phyloP scores from a whole-genome alignment of 1,140 invertebrate species.

The Cyrtorhinus lividipennis region DNA sequence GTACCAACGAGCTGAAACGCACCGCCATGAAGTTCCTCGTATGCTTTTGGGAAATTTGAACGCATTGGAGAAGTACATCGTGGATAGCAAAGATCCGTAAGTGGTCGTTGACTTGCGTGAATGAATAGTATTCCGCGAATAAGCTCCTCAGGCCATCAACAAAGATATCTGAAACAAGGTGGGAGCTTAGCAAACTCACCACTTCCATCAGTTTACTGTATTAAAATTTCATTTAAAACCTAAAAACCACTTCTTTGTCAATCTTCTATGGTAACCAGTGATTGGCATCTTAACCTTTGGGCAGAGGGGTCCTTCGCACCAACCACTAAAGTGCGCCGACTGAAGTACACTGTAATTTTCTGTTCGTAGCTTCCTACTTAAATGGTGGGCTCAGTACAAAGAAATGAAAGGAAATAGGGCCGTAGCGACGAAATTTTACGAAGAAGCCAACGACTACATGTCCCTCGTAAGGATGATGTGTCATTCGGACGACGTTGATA shows the following conservation, averaged over 20 bases:
- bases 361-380: conserved; percentile 45
- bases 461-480: conserved; percentile 68
- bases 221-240: no score
- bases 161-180: no score
- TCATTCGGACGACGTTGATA: conserved; percentile 68
- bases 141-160: no score
- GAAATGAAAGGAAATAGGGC: conserved; percentile 90
- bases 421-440: conserved; percentile 75
- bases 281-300: no score
- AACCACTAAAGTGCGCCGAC: no score
- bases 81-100: conserved; percentile 59
- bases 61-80: conserved; percentile 55
- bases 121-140: no score
- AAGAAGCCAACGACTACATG: conserved; percentile 68
- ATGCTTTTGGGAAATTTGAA: conserved; percentile 67
- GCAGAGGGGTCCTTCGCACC: no score
- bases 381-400: conserved; percentile 96
- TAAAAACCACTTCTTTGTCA: no score
- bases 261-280: no score
- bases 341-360: conserved; percentile 7
- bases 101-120: no score
- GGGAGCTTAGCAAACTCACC: no score
- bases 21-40: conserved; percentile 82
- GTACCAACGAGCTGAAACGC: conserved; percentile 69
- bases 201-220: no score